Evolutionary conservation across 92 coral and sea anemone species (phyloP).

Genomic region (Pocillopora grandis): DNA sequence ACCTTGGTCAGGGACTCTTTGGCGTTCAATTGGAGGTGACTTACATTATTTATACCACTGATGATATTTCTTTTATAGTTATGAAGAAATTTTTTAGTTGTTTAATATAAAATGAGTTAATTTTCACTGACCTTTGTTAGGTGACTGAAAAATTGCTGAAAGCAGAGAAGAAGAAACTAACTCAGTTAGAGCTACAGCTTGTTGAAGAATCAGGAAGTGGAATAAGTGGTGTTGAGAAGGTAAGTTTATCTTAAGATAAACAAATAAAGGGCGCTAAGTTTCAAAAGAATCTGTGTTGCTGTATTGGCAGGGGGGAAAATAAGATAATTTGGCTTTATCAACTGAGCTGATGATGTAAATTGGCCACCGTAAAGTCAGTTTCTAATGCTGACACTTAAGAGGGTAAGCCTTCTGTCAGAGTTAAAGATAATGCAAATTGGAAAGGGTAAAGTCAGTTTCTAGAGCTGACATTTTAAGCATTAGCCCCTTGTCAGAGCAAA

Average conservation of each 20-base stretch:
- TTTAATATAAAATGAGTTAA: background rate
- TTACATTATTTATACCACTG: background rate
- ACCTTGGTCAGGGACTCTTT: constrained; percentile 85
- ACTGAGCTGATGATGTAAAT: no score
- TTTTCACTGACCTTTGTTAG: constrained; percentile 25
- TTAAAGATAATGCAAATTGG: no score
- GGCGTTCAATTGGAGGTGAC: constrained; percentile 84
- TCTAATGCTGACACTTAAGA: no score
- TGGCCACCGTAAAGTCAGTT: no score
- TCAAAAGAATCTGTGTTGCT: no score
- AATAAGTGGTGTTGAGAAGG: constrained; percentile 62
- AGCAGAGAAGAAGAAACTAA: constrained; percentile 81
- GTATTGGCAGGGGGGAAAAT: no score
- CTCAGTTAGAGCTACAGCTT: constrained; percentile 70
- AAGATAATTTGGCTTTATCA: no score
- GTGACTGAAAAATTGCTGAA: constrained; percentile 84
- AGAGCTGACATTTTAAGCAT: no score
- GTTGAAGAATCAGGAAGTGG: constrained; percentile 52
- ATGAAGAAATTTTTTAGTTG: background rate
- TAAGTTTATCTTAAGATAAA: background rate
- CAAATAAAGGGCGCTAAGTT: background rate
- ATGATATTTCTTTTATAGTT: background rate
- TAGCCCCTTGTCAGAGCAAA: no score
- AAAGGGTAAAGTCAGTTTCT: no score
- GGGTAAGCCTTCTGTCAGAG: no score